Conservation (phyloP, 2,888 invertebrate genomes). For the Papilio demoleus region DNA sequence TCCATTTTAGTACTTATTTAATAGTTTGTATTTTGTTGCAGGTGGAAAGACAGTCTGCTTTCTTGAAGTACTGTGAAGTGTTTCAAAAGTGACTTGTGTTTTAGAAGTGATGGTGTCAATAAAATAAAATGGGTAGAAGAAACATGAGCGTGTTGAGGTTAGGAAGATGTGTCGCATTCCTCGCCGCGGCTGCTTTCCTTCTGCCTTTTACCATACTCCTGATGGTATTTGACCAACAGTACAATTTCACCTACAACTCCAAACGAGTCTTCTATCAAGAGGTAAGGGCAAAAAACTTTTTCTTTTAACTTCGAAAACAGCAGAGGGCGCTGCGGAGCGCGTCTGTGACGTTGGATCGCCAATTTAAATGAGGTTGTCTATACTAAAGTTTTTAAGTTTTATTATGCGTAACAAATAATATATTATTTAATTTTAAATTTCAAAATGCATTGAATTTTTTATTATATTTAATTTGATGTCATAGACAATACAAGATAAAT, state of each 20-base stretch:
- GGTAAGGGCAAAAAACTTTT: too few species aligned
- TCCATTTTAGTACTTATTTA: neutral
- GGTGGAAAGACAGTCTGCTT: neutral
- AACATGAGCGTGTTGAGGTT: slow-evolving; percentile 80
- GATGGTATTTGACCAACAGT: slow-evolving; percentile 85
- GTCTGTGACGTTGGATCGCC: too few species aligned
- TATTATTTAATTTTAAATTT: too few species aligned
- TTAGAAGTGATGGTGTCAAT: slow-evolving; percentile 40
- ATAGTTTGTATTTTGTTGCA: neutral
- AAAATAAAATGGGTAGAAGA: slow-evolving; percentile 60
- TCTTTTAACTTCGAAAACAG: too few species aligned
- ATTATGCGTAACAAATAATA: too few species aligned
- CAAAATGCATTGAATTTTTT: too few species aligned
- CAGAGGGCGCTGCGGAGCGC: too few species aligned
- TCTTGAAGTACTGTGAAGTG: neutral
- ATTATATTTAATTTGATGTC: too few species aligned
- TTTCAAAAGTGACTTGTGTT: neutral
- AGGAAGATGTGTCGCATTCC: slow-evolving; percentile 83
- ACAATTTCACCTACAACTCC: slow-evolving; percentile 81
- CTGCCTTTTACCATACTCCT: slow-evolving; percentile 84
- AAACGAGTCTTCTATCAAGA: slow-evolving; percentile 80
- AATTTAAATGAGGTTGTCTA: too few species aligned
- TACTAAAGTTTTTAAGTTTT: too few species aligned
- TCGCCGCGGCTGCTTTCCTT: slow-evolving; percentile 84
- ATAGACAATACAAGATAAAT: neutral